Percentiles rank a stretch among this genome's conserved stretches.
phyloP scores from a whole-genome alignment of 2,797 vertebrate genomes.

The Trematomus bernacchii region DNA sequence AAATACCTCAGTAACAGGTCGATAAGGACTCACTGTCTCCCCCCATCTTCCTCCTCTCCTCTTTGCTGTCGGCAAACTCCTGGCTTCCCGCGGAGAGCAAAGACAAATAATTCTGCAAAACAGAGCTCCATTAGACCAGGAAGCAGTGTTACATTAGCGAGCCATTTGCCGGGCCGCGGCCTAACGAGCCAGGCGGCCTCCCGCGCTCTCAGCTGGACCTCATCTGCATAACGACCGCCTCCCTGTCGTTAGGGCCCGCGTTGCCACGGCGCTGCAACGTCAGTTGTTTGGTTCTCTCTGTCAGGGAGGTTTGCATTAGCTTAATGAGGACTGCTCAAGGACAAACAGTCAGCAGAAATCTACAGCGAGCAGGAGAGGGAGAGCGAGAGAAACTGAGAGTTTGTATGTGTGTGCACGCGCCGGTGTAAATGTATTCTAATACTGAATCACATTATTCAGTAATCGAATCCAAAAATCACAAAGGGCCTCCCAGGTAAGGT shows the following conservation, averaged over 20 bases:
- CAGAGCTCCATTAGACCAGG: conserved; percentile 96
- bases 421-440: conserved; percentile 78
- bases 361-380: conserved; percentile 79
- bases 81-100: conserved; percentile 67
- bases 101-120: conserved; percentile 84
- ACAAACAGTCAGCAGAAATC: conserved; percentile 99
- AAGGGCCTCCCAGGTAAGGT: conserved; percentile 71
- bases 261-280: conserved; percentile 85
- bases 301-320: conserved; percentile 99
- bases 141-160: conserved; percentile 98
- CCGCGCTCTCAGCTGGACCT: conserved; percentile 98
- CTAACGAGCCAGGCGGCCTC: conserved; percentile 98
- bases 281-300: conserved; percentile 99
- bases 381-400: conserved; percentile 54
- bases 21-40: conserved; percentile 64
- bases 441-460: conserved; percentile 80
- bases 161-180: conserved; percentile 99
- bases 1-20: conserved; percentile 69
- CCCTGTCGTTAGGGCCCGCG: conserved; percentile 82
- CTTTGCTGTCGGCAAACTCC: conserved; percentile 59
- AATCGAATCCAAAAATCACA: conserved; percentile 82
- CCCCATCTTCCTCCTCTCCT: conserved; percentile 34
- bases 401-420: conserved; percentile 65
- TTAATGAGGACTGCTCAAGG: conserved; percentile 99
- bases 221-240: conserved; percentile 99